These are phyloP conservation scores for Rhinatrema bivittatum DNA, from an alignment of 2,797 vertebrate genomes.

Conservation along the genomic window DNA sequence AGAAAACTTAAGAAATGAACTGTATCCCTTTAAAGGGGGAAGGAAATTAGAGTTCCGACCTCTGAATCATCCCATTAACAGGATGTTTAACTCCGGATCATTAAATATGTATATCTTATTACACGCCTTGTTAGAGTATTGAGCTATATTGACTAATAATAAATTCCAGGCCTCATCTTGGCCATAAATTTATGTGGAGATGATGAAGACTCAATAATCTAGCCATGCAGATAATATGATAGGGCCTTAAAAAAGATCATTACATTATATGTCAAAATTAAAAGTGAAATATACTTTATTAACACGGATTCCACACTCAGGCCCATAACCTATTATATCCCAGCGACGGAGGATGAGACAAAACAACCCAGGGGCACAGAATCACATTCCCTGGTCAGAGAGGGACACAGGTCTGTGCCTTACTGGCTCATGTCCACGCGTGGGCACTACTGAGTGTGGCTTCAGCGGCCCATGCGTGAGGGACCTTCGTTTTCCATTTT, in stretches of 20 bases:
- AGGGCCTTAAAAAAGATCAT: slow-evolving; percentile 76
- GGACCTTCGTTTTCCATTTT: too few species aligned
- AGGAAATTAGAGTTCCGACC: slow-evolving; percentile 43
- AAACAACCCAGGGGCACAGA: background rate
- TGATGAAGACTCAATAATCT: slow-evolving; percentile 82
- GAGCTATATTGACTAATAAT: slow-evolving; percentile 88
- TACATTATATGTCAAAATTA: slow-evolving; percentile 80
- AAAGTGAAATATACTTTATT: slow-evolving; percentile 75
- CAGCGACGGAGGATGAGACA: slow-evolving; percentile 6
- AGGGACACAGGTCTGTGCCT: background rate
- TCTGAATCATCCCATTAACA: slow-evolving; percentile 52
- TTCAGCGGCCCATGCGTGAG: too few species aligned
- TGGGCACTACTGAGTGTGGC: too few species aligned
- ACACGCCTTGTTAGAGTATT: slow-evolving; percentile 79
- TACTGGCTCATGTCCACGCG: too few species aligned
- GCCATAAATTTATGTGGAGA: slow-evolving; percentile 79
- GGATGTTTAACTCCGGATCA: slow-evolving; percentile 90
- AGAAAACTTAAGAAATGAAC: too few species aligned
- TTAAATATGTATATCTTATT: slow-evolving; percentile 99
- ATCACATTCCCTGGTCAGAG: background rate
- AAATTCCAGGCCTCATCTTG: slow-evolving; percentile 77
- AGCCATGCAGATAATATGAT: slow-evolving; percentile 77
- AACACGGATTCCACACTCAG: slow-evolving; percentile 52
- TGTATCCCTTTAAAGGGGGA: slow-evolving; percentile 10
- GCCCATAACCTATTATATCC: slow-evolving; percentile 44